These are phyloP conservation scores for Pectinophora gossypiella DNA, from an alignment of 1,140 invertebrate species.

Conservation along the genomic window DNA sequence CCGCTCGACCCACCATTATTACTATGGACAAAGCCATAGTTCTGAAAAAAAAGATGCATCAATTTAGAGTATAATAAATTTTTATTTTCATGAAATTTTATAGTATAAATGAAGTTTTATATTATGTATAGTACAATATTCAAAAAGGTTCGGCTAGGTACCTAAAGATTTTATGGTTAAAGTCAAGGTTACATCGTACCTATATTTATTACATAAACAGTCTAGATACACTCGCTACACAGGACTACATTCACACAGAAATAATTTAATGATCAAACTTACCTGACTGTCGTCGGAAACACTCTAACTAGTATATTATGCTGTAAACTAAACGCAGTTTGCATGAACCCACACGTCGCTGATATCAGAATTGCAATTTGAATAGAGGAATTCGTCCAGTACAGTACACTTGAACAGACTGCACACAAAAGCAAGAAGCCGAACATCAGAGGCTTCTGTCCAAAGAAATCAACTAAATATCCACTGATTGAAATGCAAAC, in stretches of 20 bases:
- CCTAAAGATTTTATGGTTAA: background rate
- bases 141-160: too few species aligned
- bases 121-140: too few species aligned
- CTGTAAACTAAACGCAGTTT: slow-evolving; percentile 35
- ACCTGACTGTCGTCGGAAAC: slow-evolving; percentile 48
- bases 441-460: slow-evolving; percentile 38
- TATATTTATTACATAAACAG: too few species aligned
- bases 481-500: slow-evolving; percentile 28
- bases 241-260: too few species aligned
- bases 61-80: too few species aligned
- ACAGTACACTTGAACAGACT: slow-evolving; percentile 25
- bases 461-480: slow-evolving; percentile 27
- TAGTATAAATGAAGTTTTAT: too few species aligned
- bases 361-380: slow-evolving; percentile 44
- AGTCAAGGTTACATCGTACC: too few species aligned
- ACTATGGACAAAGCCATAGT: slow-evolving; percentile 14
- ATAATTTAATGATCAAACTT: too few species aligned
- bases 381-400: slow-evolving; percentile 16
- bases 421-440: slow-evolving; percentile 25
- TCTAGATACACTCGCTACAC: too few species aligned
- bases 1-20: slow-evolving; percentile 15
- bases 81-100: too few species aligned
- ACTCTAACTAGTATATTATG: slow-evolving; percentile 42
- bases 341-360: slow-evolving; percentile 40
- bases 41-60: slow-evolving; percentile 12